Percentiles rank a stretch among this genome's conserved stretches.
Evolutionary conservation across 2,888 invertebrate genomes (phyloP).

Genomic region (Diarsia rubi): DNA sequence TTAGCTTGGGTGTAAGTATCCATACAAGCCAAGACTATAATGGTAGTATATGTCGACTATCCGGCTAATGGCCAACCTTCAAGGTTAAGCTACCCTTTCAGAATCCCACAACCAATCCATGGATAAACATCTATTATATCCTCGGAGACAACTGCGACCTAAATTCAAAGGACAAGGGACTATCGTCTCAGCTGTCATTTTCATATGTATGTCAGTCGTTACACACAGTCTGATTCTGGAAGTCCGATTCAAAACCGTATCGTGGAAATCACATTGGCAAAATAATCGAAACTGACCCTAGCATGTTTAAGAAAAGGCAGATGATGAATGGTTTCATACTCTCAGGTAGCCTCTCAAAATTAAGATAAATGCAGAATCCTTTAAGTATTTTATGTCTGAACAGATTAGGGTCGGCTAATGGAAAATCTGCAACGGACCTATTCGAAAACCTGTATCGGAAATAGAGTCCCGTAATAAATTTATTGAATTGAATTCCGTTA

Average conservation of each 20-base stretch:
- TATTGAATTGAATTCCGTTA: conserved; percentile 6
- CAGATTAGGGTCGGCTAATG: background rate
- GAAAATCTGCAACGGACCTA: conserved; percentile 5
- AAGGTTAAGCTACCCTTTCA: background rate
- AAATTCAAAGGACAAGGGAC: no score
- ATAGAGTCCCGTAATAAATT: conserved; percentile 6
- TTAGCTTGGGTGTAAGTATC: no score
- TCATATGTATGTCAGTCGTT: background rate
- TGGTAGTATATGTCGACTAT: no score
- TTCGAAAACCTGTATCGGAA: background rate
- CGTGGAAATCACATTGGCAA: background rate
- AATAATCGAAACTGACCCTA: background rate
- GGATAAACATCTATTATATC: background rate
- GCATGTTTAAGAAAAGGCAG: background rate
- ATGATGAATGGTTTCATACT: background rate
- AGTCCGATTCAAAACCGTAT: background rate
- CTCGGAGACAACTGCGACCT: background rate
- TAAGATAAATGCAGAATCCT: background rate
- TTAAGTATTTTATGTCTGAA: background rate
- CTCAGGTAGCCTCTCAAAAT: background rate
- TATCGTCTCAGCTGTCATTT: background rate
- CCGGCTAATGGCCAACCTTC: background rate
- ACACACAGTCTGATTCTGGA: background rate
- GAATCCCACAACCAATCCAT: background rate
- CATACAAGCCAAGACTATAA: no score